Evolutionary conservation across 2,113 vertebrate genomes (phyloP), one percentile per base, ranked within the genome.

Genomic region (Ochotona princeps): DNA sequence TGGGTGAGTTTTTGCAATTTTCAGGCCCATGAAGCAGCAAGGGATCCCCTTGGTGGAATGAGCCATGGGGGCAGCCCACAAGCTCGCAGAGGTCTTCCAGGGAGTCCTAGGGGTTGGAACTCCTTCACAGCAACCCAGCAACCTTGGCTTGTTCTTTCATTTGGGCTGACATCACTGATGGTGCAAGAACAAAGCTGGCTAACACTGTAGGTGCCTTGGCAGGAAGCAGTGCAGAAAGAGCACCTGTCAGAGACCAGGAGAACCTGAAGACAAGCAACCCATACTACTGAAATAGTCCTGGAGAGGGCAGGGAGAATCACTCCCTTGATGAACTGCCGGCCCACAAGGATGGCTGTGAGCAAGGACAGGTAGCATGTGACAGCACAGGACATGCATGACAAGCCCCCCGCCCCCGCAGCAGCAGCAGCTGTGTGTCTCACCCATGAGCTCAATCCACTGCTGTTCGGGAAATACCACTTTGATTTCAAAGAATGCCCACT

Each of bases 361-460:
- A 49, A 44, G 0, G 9, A 51, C 69, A n/a, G 66, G 57, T 38
- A 49, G 57, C 2, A 0, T 12, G 38, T 8, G 32, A 35, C 49
- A 26, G 30, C 17, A 7, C 38, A 6, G 2, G 10, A 49, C 60
- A 44, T 0, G 2, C n/a, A 18, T 1, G 9, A n/a, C 49, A 5
- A 5, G 63, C 23, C 26, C 54, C 6, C 13, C 0, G 26, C 60
- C 2, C 72, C 79, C 8, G 1, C 8, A 35, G 67, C 49, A 28
- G 28, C n/a, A 72, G 32, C 21, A 8, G 9, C 0, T 0, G 2
- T 7, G n/a, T 5, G 0, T 2, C 1, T 30, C 5, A 72, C 8
- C 1, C 0, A 0, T 3, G 21, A 30, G 54, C 78, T 30, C 18
- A 44, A 1, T 23, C 10, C 20, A 75, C 35, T 25, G 4, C 60